Conservation (phyloP, 2,888 invertebrate species). For the Synanthedon formicaeformis region DNA sequence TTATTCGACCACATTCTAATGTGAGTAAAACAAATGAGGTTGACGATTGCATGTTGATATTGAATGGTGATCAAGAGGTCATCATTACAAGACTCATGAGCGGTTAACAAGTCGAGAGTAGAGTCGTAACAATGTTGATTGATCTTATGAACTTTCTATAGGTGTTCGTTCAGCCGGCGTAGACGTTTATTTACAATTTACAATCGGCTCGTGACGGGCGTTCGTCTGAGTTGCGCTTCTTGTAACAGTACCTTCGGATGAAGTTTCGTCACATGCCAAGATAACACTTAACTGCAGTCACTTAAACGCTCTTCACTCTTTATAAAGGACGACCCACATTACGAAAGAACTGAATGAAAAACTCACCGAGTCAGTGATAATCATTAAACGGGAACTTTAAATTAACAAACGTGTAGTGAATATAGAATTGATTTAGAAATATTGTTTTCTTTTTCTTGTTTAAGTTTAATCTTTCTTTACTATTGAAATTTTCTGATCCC, state of each 20-base stretch:
- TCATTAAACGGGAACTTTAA: too few species aligned
- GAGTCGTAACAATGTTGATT: slow-evolving; percentile 18
- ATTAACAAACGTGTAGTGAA: too few species aligned
- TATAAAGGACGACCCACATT: slow-evolving; percentile 29
- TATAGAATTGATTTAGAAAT: too few species aligned
- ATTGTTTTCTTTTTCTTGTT: too few species aligned
- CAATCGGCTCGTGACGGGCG: slow-evolving; percentile 42
- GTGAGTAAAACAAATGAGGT: slow-evolving; percentile 7
- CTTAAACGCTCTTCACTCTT: slow-evolving; percentile 15
- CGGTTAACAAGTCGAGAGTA: slow-evolving; percentile 24
- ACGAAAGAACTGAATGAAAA: slow-evolving; percentile 28
- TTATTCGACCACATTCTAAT: slow-evolving; percentile 9
- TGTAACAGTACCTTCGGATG: slow-evolving; percentile 39
- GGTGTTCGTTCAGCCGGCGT: slow-evolving; percentile 13
- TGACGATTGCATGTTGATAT: slow-evolving; percentile 10
- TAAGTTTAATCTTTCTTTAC: too few species aligned
- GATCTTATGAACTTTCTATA: slow-evolving; percentile 25
- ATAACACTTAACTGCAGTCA: slow-evolving; percentile 33
- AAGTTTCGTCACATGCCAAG: slow-evolving; percentile 46
- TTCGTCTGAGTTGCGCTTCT: slow-evolving; percentile 39
- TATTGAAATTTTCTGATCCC: too few species aligned
- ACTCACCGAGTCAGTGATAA: too few species aligned
- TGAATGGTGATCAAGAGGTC: slow-evolving; percentile 25
- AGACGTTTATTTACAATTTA: slow-evolving; percentile 37
- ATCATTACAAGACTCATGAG: slow-evolving; percentile 7